Evolutionary conservation across 2,797 vertebrate genomes (phyloP).

Genomic region (Erethizon dorsatum): DNA sequence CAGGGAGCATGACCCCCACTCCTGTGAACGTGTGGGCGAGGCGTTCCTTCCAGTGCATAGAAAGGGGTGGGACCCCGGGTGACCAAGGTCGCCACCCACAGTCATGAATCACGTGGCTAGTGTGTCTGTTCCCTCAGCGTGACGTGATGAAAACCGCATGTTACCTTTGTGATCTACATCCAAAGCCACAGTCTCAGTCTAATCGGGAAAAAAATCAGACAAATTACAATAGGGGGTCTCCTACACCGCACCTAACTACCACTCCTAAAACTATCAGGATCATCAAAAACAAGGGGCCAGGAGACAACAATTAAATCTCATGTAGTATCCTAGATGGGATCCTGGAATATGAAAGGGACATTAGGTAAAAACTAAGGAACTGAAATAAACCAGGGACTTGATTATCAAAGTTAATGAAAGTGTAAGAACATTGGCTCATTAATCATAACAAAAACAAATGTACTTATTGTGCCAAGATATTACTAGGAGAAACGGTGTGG

Average conservation of each 20-base stretch:
- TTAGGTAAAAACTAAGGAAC: slow-evolving; percentile 33
- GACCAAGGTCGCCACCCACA: not conserved
- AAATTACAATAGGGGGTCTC: not conserved
- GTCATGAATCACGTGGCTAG: not conserved
- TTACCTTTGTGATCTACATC: not conserved
- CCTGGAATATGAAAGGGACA: not conserved
- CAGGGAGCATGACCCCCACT: not conserved
- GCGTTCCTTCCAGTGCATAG: not conserved
- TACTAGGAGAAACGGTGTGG: not conserved
- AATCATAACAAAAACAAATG: not conserved
- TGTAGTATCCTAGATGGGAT: not conserved
- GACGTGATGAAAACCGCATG: slow-evolving; percentile 7
- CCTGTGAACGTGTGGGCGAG: not conserved
- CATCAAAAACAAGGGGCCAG: slow-evolving; percentile 18
- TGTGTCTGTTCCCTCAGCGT: not conserved
- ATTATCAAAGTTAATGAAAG: slow-evolving; percentile 32
- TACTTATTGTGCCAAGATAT: not conserved
- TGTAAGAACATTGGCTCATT: not conserved
- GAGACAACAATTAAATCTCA: not conserved
- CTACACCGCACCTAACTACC: not conserved
- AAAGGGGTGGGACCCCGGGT: not conserved
- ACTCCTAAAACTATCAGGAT: slow-evolving; percentile 44
- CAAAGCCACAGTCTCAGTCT: not conserved
- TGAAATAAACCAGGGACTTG: slow-evolving; percentile 1
- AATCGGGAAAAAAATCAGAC: slow-evolving; percentile 17